Base-by-base conservation (phyloP, 2,797 vertebrate genomes). In the Ptychadena robeensis region DNA sequence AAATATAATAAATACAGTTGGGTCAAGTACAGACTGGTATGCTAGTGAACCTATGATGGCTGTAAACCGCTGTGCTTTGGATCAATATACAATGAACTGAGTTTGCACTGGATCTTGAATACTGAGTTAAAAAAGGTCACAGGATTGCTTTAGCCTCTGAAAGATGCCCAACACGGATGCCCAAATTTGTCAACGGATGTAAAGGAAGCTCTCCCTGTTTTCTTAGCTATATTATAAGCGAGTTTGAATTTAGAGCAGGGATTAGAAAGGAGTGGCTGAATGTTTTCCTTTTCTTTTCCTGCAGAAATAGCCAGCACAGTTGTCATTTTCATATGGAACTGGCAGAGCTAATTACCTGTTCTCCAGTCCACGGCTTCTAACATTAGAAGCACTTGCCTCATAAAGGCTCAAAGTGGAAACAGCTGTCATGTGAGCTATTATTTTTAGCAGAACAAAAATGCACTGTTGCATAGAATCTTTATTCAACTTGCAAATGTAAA, bases 371-470 rank as follows among this genome's bases (percentile, higher is more conserved):
- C 40, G 67, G 67, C 10, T 69, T 69, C 67, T 69, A 69, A 69
- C 67, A 69, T 38, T 27, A 69, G 67, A n/a, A 38, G 35, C 67
- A 37, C 67, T 69, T 69, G 35, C 34, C 67, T 69, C 67, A 69
- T 28, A 69, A 69, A 69, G n/a, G 35, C 35, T 69, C 25, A 38
- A 28, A 69, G 35, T 40, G 67, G 67, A 69, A 69, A 28, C 67
- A 69, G 67, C 67, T 69, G 67, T 25, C 25, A 37, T 69, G 34
- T 69, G 67, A 37, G n/a, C 35, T 38, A 69, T 69, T 69, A 69
- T 69, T 38, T 69, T 69, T 69, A 69, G 67, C 37, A 69, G 67
- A 69, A 22, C 67, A 69, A 69, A 69, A 40, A 37, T 69, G 35
- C 9, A 27, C n/a, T 69, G 35, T 38, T 69, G 67, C 35, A 38